Percentiles rank a stretch among this genome's conserved stretches.
Conservation (phyloP, 2,888 invertebrate species). For the Stenodera caucasica region DNA sequence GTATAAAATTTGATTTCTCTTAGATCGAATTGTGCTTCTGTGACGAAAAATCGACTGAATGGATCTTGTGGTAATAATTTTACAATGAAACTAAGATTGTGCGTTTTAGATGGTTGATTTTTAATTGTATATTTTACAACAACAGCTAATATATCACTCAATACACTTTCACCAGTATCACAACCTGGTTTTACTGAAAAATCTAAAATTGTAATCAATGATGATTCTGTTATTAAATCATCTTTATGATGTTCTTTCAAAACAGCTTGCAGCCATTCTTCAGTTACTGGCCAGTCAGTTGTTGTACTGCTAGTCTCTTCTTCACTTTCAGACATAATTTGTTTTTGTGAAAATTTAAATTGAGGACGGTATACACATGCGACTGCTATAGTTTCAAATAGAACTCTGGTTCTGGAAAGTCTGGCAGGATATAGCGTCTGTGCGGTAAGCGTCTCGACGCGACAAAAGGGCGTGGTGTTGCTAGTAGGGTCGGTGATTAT, state of each 20-base stretch:
- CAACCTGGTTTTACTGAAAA: constrained; percentile 63
- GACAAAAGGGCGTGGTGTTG: constrained; percentile 35
- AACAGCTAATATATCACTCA: constrained; percentile 80
- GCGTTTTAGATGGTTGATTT: constrained; percentile 39
- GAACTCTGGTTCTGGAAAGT: constrained; percentile 4
- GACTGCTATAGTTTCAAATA: neutral
- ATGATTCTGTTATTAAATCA: constrained; percentile 39
- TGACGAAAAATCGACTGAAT: constrained; percentile 77
- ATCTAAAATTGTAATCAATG: constrained; percentile 55
- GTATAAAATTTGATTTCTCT: constrained; percentile 83
- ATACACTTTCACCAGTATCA: constrained; percentile 70
- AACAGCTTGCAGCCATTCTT: constrained; percentile 61
- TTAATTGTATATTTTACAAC: constrained; percentile 64
- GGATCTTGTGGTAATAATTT: constrained; percentile 79
- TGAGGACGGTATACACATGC: neutral
- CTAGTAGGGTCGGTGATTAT: no score
- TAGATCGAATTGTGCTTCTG: constrained; percentile 80
- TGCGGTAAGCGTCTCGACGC: constrained; percentile 14
- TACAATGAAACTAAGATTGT: constrained; percentile 63
- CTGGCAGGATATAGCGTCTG: constrained; percentile 13
- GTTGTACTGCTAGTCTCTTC: constrained; percentile 57
- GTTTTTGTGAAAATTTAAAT: neutral
- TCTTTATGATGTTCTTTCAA: constrained; percentile 57
- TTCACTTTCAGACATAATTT: constrained; percentile 61
- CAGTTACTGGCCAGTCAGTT: constrained; percentile 60